phyloP scores from a whole-genome alignment of 2,113 vertebrate species.

The Grammomys surdaster region DNA sequence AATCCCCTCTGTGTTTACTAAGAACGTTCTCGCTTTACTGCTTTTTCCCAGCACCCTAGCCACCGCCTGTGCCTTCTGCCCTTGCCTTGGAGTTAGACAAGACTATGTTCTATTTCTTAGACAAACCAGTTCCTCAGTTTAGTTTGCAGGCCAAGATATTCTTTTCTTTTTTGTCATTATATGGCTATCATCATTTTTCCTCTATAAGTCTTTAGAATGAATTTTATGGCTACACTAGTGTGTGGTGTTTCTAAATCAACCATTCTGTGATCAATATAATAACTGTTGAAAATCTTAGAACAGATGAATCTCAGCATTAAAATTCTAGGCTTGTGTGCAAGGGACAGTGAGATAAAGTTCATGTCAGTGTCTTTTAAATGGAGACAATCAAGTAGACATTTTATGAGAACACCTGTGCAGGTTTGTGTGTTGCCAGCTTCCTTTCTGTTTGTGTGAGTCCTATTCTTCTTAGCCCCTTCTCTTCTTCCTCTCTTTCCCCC shows the following conservation, averaged over 20 bases:
- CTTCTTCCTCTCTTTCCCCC: background rate
- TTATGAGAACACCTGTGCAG: background rate
- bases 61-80: background rate
- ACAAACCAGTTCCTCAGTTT: background rate
- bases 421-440: background rate
- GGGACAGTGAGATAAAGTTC: background rate
- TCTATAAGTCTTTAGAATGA: conserved; percentile 14
- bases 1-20: background rate
- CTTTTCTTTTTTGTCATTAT: background rate
- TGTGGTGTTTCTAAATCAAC: background rate
- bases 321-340: background rate
- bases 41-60: background rate
- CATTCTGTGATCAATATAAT: background rate
- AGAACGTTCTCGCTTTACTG: background rate
- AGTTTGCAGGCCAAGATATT: background rate
- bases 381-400: background rate
- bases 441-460: background rate
- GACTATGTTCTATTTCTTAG: background rate
- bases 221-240: background rate
- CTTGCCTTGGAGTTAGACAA: background rate
- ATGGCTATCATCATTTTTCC: background rate
- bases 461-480: background rate
- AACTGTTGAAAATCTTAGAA: background rate
- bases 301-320: background rate
- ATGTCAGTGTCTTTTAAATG: background rate